Percentiles rank a stretch among this genome's conserved stretches.
These are phyloP conservation scores for Ochropleura plecta DNA, from an alignment of 2,888 invertebrate genomes.

Conservation along the genomic window DNA sequence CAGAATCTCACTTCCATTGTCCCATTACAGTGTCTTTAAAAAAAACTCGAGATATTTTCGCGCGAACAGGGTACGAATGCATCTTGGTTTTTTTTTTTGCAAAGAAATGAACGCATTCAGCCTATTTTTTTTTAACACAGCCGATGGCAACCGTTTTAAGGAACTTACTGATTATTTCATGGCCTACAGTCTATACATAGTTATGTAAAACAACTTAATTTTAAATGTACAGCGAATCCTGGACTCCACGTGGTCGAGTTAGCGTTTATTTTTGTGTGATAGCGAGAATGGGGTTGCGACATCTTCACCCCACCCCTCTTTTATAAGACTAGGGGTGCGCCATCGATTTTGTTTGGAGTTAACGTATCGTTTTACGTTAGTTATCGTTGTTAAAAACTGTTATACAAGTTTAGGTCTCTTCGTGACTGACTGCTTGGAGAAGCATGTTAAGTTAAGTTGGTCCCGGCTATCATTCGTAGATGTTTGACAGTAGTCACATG, in stretches of 20 bases:
- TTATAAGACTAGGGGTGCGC: slow-evolving; percentile 62
- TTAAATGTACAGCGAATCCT: slow-evolving; percentile 52
- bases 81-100: slow-evolving; percentile 51
- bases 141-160: slow-evolving; percentile 59
- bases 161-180: slow-evolving; percentile 88
- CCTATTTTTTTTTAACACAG: slow-evolving; percentile 44
- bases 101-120: slow-evolving; percentile 34
- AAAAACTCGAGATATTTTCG: slow-evolving; percentile 48
- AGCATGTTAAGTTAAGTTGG: too few relatives aligned
- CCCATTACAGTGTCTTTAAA: slow-evolving; percentile 4
- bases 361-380: slow-evolving; percentile 17
- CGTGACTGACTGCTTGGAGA: too few relatives aligned
- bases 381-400: neutral
- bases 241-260: slow-evolving; percentile 2
- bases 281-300: slow-evolving; percentile 66
- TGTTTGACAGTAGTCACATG: neutral
- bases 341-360: slow-evolving; percentile 17
- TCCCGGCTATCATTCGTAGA: too few relatives aligned
- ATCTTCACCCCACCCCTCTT: slow-evolving; percentile 73
- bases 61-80: slow-evolving; percentile 44
- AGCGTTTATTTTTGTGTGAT: slow-evolving; percentile 63
- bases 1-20: slow-evolving; percentile 29
- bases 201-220: slow-evolving; percentile 82
- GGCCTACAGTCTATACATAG: slow-evolving; percentile 74
- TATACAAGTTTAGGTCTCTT: neutral